Base-by-base conservation (phyloP, 30 jellyfish, hydroid and myxozoan species). In the Nemopilema nomurai region DNA sequence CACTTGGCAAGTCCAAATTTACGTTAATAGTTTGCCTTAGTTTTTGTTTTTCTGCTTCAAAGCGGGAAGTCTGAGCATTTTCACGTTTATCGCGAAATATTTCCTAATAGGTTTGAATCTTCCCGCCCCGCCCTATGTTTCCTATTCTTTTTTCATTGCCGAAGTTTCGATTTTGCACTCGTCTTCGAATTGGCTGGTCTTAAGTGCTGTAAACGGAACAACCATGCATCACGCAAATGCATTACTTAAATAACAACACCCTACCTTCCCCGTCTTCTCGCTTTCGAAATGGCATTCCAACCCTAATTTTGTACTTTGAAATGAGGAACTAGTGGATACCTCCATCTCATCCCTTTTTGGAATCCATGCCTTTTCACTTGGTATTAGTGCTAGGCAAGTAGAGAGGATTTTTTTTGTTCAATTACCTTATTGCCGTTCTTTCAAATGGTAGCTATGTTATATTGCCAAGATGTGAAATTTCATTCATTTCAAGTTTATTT, bases 401-500 rank as follows among this genome's bases (percentile, higher is more conserved):
- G 57, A 41, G 57, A 41, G 57, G 13, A 41, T 41, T 41, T 3
- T n/a, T n/a, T n/a, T n/a, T n/a, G n/a, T n/a, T n/a, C n/a, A n/a
- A n/a, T n/a, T n/a, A 41, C 57, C 6, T 6, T 6, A 41, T 41
- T 41, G 13, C 6, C 57, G 9, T 41, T 13, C 57, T 3, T 41
- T 41, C 9, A 41, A 41, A 41, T 13, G 6, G 57, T 41, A 41
- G 57, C 13, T 3, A 3, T 41, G 13, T 41, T 41, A 41, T 13
- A 41, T 41, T 41, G 57, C 57, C 57, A 41, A 41, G 57, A 41
- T 41, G 57, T 41, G 6, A 13, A 41, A 41, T 41, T 41, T 41
- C 57, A 41, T 41, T 41, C 57, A 41, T 70, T 71, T 71, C 64
- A 28, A 71, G 81, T 71, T 71, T 71, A 71, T 71, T 71, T 71